Evolutionary conservation across 2,797 vertebrate species (phyloP).

Genomic region (Threskiornis aethiopicus): DNA sequence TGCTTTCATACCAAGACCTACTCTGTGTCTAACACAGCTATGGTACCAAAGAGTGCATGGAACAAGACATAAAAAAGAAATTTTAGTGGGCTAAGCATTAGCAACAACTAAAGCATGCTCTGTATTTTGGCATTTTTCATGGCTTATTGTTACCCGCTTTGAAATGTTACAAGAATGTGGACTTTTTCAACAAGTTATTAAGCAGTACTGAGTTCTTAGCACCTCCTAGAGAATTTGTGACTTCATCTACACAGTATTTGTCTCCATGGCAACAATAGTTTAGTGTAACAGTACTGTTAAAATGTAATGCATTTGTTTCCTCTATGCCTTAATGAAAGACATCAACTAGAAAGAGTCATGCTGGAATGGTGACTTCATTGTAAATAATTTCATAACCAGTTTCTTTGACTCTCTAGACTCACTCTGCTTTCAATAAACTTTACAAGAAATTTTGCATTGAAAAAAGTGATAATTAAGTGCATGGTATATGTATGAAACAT

Average conservation of each 20-base stretch:
- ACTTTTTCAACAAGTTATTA: slow-evolving; percentile 57
- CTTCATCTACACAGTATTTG: slow-evolving; percentile 40
- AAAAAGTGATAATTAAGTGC: slow-evolving; percentile 54
- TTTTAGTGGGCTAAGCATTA: background rate
- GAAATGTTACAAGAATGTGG: slow-evolving; percentile 15
- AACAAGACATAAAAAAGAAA: background rate
- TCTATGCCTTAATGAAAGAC: background rate
- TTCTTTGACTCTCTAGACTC: slow-evolving; percentile 36
- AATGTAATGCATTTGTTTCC: slow-evolving; percentile 19
- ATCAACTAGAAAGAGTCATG: slow-evolving; percentile 25
- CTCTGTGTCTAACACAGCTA: background rate
- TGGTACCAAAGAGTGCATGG: background rate
- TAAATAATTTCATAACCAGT: slow-evolving; percentile 52
- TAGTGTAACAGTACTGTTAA: slow-evolving; percentile 13
- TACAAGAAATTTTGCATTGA: slow-evolving; percentile 54
- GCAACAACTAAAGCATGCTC: background rate
- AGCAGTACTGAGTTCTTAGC: slow-evolving; percentile 54
- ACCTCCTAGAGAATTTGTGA: slow-evolving; percentile 51
- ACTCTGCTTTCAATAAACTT: slow-evolving; percentile 70
- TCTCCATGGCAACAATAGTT: slow-evolving; percentile 53
- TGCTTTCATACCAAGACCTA: background rate
- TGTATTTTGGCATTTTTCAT: background rate
- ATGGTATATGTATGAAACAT: slow-evolving; percentile 48
- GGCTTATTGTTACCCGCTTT: background rate
- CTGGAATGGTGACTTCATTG: slow-evolving; percentile 14